Conservation (phyloP, 2,113 vertebrate species). For the Atrichornis clamosus region DNA sequence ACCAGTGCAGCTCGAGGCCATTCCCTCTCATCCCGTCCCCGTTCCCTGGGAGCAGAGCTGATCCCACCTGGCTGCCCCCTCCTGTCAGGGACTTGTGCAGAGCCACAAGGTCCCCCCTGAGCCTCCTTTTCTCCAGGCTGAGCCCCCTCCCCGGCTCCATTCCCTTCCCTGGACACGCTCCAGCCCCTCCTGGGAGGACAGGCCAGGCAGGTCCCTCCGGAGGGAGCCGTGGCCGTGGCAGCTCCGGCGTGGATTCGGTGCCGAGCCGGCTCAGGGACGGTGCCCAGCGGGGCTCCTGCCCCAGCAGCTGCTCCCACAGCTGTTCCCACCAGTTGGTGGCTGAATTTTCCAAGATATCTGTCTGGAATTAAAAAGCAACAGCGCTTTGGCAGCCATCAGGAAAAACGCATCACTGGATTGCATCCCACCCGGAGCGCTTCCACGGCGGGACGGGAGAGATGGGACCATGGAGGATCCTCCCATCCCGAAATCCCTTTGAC, state of each 20-base stretch:
- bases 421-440: neutral
- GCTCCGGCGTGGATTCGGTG: fast-evolving
- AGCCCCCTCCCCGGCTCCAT: neutral
- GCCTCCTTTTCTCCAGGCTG: neutral
- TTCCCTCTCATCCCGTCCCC: neutral
- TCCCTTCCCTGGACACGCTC: neutral
- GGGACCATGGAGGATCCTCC: fast-evolving
- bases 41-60: neutral
- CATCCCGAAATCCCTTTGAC: neutral
- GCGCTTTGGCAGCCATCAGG: neutral
- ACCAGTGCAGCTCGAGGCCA: fast-evolving
- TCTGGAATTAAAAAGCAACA: conserved; percentile 52
- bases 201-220: neutral
- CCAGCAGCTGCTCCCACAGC: conserved; percentile 52
- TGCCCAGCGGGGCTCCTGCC: neutral
- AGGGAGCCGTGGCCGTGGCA: neutral
- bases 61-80: fast-evolving
- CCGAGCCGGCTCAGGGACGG: neutral
- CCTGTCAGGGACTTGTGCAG: neutral
- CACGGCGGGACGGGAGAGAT: fast-evolving
- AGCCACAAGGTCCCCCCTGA: neutral
- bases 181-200: neutral
- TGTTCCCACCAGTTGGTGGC: conserved; percentile 56
- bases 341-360: conserved; percentile 24
- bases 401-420: neutral